Evolutionary conservation across 2,888 invertebrate species (phyloP).

Genomic region (Scaeva pyrastri): DNA sequence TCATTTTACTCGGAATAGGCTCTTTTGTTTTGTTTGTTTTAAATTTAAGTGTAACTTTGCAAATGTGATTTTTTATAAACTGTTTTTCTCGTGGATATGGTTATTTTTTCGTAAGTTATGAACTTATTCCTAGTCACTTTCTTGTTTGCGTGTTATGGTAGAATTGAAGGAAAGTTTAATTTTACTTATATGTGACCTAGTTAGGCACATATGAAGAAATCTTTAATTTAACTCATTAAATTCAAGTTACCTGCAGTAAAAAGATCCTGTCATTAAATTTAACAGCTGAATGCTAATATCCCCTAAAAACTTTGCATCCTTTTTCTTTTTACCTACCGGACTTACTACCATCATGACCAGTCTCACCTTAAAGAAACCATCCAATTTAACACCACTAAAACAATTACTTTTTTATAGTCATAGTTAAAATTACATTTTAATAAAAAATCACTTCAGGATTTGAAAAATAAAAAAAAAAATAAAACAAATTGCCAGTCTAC

Average conservation of each 20-base stretch:
- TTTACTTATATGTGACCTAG: too few species aligned
- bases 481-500: neutral
- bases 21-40: too few species aligned
- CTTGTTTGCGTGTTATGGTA: too few species aligned
- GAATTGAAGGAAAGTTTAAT: too few species aligned
- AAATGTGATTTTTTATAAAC: too few species aligned
- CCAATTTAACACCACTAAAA: neutral
- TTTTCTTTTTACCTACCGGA: neutral
- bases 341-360: neutral
- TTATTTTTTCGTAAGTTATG: too few species aligned
- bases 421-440: neutral
- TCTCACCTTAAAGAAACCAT: neutral
- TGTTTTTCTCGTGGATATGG: too few species aligned
- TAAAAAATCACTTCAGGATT: slow-evolving; percentile 20
- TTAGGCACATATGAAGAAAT: too few species aligned
- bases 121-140: too few species aligned
- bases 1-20: too few species aligned
- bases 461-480: slow-evolving; percentile 9
- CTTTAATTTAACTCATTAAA: too few species aligned
- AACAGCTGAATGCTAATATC: neutral
- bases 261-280: neutral
- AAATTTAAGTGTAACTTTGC: too few species aligned
- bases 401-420: neutral
- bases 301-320: neutral
- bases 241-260: neutral